Base-by-base conservation (phyloP, 2,888 invertebrate species). In the Zele albiditarsus region DNA sequence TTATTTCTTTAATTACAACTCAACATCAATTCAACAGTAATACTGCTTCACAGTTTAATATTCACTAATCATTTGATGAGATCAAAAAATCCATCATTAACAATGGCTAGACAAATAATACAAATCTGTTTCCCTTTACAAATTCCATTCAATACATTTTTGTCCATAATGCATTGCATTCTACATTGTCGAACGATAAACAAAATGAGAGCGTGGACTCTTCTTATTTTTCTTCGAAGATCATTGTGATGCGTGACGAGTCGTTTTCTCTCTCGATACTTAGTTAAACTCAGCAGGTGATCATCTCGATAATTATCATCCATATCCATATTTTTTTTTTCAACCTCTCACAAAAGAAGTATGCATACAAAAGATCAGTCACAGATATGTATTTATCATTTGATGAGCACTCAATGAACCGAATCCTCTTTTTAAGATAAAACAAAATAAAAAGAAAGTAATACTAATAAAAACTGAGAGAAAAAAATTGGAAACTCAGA, bases 201-300 rank as follows among this genome's bases (percentile, higher is more conserved):
- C 71, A 65, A 77, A 78, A 77, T 71, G 71, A 76, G 78, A 69
- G 72, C 73, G 72, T 70, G 60, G 20, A 66, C 20, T 38, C 23
- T 66, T 53, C 49, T 62, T 53, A 67, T 53, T 78, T 77, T 77
- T 76, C 74, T 57, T 72, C 46, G 67, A 65, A 57, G 68, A 65
- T 79, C 77, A 77, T 80, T 80, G 73, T 78, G 69, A 71, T 79
- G 71, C 80, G 72, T 80, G 80, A 80, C 80, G 75, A 60, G 73
- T 27, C 75, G 71, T 78, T 79, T 74, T 70, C n/a, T n/a, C 27
- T 67, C 33, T n/a, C n/a, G 46, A n/a, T 46, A 78, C 10, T 12
- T 73, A 73, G 25, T 12, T 76, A 53, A 60, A 63, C 67, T 73
- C 85, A 86, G 86, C 84, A 83, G 84, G 86, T 80, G 85, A 84